Conservation (phyloP, 2,888 invertebrate genomes). For the Stenurella melanura region DNA sequence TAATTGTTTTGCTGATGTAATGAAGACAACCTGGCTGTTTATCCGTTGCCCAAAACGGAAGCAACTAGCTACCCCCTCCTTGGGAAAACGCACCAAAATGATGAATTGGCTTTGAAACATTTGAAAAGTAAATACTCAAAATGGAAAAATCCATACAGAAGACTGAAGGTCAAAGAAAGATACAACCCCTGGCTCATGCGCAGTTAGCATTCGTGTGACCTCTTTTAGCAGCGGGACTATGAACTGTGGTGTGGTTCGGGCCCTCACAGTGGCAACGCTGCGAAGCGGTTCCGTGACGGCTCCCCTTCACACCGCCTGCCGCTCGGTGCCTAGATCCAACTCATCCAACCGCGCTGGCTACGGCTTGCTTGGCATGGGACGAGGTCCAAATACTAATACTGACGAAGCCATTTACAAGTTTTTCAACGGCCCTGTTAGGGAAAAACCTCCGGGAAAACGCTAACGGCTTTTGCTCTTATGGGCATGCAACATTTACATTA, state of each 20-base stretch:
- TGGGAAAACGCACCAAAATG: constrained; percentile 28
- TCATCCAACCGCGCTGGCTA: constrained; percentile 29
- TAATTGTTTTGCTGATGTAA: constrained; percentile 12
- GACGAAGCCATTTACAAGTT: constrained; percentile 32
- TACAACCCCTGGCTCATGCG: constrained; percentile 41
- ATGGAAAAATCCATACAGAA: constrained; percentile 54
- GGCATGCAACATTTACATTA: not conserved
- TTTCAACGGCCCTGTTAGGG: constrained; percentile 23
- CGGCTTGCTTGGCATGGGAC: constrained; percentile 45
- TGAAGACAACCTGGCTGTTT: constrained; percentile 3
- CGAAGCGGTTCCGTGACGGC: constrained; percentile 45
- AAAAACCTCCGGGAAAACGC: constrained; percentile 34
- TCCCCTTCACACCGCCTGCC: constrained; percentile 40
- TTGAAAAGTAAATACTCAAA: constrained; percentile 44
- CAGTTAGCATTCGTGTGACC: constrained; percentile 28
- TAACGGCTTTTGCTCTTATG: not conserved
- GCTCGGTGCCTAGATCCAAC: constrained; percentile 19
- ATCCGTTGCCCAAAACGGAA: constrained; percentile 25
- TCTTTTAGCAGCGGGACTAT: constrained; percentile 24
- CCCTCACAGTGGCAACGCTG: constrained; percentile 48
- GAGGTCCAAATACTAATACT: constrained; percentile 52
- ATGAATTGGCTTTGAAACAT: constrained; percentile 33
- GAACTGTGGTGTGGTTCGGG: constrained; percentile 40
- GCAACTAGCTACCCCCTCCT: constrained; percentile 18
- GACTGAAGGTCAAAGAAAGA: constrained; percentile 49